These are phyloP conservation scores for Calameuta filiformis DNA, from an alignment of 2,888 invertebrate genomes.

Conservation along the genomic window DNA sequence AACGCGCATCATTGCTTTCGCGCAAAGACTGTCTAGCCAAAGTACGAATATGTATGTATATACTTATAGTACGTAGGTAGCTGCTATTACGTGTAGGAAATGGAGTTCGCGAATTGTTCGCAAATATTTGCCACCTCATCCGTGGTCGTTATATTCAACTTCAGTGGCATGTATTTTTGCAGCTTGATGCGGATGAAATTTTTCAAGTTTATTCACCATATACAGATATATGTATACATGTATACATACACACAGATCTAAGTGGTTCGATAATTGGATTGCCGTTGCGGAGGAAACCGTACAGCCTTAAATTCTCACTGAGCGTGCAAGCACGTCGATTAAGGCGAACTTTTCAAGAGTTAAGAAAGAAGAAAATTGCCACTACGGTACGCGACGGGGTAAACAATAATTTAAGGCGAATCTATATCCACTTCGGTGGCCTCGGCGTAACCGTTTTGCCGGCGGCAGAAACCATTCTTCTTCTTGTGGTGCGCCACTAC, in stretches of 20 bases:
- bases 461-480: slow-evolving; percentile 4
- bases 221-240: not conserved
- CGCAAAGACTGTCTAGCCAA: not conserved
- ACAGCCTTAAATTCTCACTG: not conserved
- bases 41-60: not conserved
- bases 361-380: slow-evolving; percentile 1
- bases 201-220: not conserved
- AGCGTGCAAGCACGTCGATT: not conserved
- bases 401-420: slow-evolving; percentile 3
- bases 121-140: not conserved
- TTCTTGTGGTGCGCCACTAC: not conserved
- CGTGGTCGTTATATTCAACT: not conserved
- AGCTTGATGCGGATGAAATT: not conserved
- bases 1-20: not conserved
- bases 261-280: not conserved
- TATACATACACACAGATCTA: not conserved
- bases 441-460: not conserved
- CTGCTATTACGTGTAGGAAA: not conserved
- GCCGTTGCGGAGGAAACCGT: not conserved
- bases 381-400: not conserved
- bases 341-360: not conserved
- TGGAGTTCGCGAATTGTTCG: not conserved
- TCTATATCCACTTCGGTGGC: slow-evolving; percentile 4
- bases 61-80: not conserved
- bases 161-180: not conserved